phyloP scores from a whole-genome alignment of 2,113 vertebrate species.

The Apistogramma diplotaenia region DNA sequence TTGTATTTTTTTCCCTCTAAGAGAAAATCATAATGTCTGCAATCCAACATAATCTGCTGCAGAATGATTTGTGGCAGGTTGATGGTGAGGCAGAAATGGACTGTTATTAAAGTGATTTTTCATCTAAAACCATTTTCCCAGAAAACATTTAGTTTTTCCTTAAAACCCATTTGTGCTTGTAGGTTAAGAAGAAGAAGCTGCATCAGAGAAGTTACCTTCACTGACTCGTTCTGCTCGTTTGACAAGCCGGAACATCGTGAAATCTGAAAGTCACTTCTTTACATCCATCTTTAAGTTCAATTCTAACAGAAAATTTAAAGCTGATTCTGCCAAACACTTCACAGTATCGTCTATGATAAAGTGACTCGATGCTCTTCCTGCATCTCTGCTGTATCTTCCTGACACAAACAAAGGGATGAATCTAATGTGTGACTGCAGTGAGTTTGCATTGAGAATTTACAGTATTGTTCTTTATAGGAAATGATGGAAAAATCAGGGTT shows the following conservation, averaged over 20 bases:
- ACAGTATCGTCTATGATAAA: neutral
- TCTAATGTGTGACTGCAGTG: neutral
- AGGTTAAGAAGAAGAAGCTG: neutral
- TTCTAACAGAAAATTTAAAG: neutral
- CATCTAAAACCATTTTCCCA: neutral
- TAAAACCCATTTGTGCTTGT: neutral
- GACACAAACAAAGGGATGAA: neutral
- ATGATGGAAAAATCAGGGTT: neutral
- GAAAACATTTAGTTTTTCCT: neutral
- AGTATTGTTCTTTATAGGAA: neutral
- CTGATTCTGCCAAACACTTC: neutral
- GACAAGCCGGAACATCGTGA: neutral
- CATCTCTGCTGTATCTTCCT: neutral
- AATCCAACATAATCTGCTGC: neutral
- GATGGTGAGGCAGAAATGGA: neutral
- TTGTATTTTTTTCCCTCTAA: neutral
- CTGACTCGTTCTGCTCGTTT: neutral
- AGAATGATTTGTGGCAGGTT: constrained; percentile 1
- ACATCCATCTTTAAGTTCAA: neutral
- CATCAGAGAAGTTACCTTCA: neutral
- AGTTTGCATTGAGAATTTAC: rapidly evolving
- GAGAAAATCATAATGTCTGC: neutral
- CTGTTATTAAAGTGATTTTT: constrained; percentile 13
- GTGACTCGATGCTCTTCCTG: neutral
- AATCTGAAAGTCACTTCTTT: neutral